phyloP scores from a whole-genome alignment of 2,113 vertebrate genomes.

The Neomonachus schauinslandi region DNA sequence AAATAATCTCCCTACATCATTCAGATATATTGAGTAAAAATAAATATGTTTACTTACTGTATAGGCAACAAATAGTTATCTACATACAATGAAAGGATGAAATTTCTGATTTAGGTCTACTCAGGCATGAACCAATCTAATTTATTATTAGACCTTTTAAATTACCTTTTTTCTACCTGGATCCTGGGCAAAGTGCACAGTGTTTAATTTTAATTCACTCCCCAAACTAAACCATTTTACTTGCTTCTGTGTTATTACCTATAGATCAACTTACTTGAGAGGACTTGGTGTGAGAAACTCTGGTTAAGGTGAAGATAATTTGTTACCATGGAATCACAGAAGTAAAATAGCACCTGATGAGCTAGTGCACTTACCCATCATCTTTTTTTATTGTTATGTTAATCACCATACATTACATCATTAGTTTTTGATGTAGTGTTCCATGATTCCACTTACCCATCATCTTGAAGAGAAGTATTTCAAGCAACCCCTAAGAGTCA shows the following conservation, averaged over 20 bases:
- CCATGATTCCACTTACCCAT: neutral
- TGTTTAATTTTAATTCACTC: constrained; percentile 34
- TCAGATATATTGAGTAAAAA: neutral
- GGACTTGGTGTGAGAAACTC: neutral
- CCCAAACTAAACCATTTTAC: constrained; percentile 1
- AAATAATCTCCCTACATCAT: neutral
- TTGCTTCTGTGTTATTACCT: neutral
- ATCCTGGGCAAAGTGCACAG: neutral
- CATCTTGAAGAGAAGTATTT: constrained; percentile 48
- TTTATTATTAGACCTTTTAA: neutral
- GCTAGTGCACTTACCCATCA: neutral
- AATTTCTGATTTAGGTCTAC: neutral
- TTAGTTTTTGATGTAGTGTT: too few species aligned
- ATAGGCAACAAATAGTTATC: neutral
- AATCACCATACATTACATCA: too few species aligned
- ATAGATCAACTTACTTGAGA: constrained; percentile 29
- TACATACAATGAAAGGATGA: neutral
- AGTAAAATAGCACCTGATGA: constrained; percentile 32
- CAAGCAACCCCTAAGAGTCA: neutral
- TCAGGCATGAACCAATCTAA: neutral
- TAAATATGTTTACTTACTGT: neutral
- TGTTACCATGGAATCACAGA: constrained; percentile 66
- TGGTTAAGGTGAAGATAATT: constrained; percentile 44
- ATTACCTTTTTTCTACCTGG: neutral
- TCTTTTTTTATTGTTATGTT: neutral